phyloP scores from a whole-genome alignment of 2,113 vertebrate species.

The Nothobranchius kuhntae region DNA sequence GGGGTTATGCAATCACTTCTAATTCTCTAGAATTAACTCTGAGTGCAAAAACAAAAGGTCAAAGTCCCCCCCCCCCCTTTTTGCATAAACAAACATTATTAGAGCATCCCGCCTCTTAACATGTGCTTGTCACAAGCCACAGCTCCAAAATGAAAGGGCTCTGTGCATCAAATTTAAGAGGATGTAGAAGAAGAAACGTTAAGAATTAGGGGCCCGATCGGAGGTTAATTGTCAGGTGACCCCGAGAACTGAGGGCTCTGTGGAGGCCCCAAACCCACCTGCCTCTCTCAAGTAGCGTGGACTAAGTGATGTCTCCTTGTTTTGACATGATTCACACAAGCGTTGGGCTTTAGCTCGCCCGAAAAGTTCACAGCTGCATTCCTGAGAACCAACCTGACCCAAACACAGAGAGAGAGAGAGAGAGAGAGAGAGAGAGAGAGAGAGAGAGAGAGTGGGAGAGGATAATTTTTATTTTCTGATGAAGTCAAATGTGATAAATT shows the following conservation, averaged over 20 bases:
- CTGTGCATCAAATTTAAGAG: not conserved
- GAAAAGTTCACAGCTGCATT: slow-evolving; percentile 65
- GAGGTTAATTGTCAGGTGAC: slow-evolving; percentile 79
- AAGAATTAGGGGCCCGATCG: slow-evolving; percentile 37
- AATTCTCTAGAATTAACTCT: not conserved
- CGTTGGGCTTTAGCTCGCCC: slow-evolving; percentile 45
- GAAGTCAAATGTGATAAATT: too few species aligned
- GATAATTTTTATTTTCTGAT: too few species aligned
- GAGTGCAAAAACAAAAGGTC: not conserved
- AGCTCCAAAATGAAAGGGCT: not conserved
- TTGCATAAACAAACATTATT: not conserved
- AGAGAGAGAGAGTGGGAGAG: too few species aligned
- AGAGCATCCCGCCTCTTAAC: not conserved
- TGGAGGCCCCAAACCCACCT: slow-evolving; percentile 44
- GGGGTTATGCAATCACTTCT: not conserved
- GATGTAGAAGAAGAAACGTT: slow-evolving; percentile 23
- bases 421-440: too few species aligned
- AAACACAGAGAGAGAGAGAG: not conserved
- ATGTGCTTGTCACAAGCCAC: not conserved
- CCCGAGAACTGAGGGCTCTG: slow-evolving; percentile 42
- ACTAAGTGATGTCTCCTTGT: slow-evolving; percentile 74
- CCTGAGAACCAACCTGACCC: slow-evolving; percentile 52
- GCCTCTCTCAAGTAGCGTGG: slow-evolving; percentile 50
- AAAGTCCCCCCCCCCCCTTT: too few species aligned
- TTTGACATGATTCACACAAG: slow-evolving; percentile 80